These are phyloP conservation scores for Aphis craccivora DNA, from an alignment of 1,140 invertebrate genomes.

Conservation along the genomic window DNA sequence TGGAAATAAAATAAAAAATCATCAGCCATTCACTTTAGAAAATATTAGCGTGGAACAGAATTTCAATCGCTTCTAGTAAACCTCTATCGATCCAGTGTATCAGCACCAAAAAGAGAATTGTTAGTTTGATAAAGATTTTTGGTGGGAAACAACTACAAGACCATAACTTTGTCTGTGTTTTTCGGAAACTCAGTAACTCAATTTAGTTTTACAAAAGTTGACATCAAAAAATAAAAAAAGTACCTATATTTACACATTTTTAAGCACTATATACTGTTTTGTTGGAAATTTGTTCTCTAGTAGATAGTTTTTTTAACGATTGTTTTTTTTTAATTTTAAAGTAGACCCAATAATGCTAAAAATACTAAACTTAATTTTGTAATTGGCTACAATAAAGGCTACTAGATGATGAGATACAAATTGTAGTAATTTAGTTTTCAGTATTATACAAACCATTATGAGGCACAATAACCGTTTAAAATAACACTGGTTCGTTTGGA, in stretches of 20 bases:
- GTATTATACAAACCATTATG: constrained; percentile 15
- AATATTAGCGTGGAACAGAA: not conserved
- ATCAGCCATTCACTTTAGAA: not conserved
- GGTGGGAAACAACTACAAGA: not conserved
- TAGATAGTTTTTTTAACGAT: not conserved
- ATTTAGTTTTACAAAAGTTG: not conserved
- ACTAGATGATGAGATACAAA: constrained; percentile 41
- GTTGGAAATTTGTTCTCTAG: not conserved
- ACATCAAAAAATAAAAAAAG: not conserved
- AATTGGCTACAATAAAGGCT: constrained; percentile 28
- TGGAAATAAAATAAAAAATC: not conserved
- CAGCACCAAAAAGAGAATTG: not conserved
- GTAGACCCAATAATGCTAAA: constrained; percentile 17
- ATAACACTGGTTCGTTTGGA: constrained; percentile 42
- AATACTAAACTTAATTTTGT: constrained; percentile 37
- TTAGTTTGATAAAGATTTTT: not conserved
- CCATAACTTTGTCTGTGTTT: not conserved
- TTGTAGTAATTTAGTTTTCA: constrained; percentile 40
- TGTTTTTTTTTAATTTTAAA: constrained; percentile 14
- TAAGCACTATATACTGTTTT: not conserved
- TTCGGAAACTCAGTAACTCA: not conserved
- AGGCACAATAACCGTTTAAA: constrained; percentile 46
- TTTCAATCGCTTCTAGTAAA: not conserved
- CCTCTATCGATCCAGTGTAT: not conserved
- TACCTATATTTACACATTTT: not conserved